A percentile compares a stretch with the other conserved stretches of the same genome.
These are phyloP conservation scores for Aphaenogaster rudis DNA, from an alignment of 1,140 invertebrate genomes.

Conservation along the genomic window DNA sequence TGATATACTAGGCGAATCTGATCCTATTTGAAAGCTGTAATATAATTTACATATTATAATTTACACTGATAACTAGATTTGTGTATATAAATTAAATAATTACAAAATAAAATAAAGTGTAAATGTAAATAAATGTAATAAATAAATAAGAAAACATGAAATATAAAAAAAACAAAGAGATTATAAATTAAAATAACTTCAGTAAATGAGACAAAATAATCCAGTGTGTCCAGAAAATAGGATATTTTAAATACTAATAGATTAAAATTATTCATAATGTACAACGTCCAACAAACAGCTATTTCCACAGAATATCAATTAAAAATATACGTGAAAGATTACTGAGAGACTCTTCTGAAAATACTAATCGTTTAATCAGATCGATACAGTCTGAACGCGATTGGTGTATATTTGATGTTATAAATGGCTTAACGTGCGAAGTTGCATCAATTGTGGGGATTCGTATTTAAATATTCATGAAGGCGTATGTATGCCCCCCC, in stretches of 20 bases:
- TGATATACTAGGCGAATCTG: conserved; percentile 22
- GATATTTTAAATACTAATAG: not conserved
- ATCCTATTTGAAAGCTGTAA: conserved; percentile 38
- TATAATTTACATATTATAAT: conserved; percentile 17
- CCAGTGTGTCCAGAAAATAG: not conserved
- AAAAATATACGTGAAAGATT: not conserved
- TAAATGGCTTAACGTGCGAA: not conserved
- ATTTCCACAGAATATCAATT: not conserved
- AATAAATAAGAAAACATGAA: not conserved
- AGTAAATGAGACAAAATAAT: not conserved
- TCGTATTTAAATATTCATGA: not conserved
- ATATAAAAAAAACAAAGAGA: not conserved
- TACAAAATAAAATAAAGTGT: conserved; percentile 6
- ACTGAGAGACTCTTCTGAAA: not conserved
- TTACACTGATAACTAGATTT: not conserved
- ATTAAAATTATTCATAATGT: not conserved
- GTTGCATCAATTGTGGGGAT: not conserved
- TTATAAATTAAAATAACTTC: not conserved
- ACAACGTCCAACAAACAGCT: not conserved
- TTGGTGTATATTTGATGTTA: not conserved
- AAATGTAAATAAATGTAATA: too few species aligned
- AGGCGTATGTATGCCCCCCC: not conserved
- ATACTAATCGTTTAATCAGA: not conserved
- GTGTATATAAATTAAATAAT: not conserved
- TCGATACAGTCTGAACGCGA: conserved; percentile 18